A percentile compares a stretch with the other conserved stretches of the same genome.
These are phyloP conservation scores for Alosa alosa DNA, from an alignment of 2,113 vertebrate genomes.

Conservation along the genomic window DNA sequence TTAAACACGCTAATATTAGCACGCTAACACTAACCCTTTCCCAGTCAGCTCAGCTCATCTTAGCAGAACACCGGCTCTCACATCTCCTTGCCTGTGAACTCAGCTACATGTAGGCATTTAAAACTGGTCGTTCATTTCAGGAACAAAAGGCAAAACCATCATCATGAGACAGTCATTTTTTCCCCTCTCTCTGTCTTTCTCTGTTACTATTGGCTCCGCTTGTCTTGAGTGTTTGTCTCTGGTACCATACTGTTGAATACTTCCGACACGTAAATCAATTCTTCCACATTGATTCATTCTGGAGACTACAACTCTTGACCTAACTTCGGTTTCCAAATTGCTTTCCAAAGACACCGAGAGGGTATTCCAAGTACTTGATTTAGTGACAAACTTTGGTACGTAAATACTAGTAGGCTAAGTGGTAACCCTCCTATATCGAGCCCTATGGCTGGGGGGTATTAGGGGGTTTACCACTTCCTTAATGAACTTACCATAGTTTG, in stretches of 20 bases:
- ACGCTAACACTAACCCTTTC: not conserved
- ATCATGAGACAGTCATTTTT: conserved; percentile 33
- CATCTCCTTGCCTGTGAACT: conserved; percentile 54
- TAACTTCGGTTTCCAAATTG: not conserved
- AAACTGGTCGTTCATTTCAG: conserved; percentile 52
- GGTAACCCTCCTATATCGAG: no score
- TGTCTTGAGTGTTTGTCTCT: not conserved
- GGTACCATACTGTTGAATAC: not conserved
- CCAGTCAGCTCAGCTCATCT: conserved; percentile 61
- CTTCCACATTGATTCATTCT: not conserved
- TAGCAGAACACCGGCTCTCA: conserved; percentile 41
- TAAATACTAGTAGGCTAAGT: no score
- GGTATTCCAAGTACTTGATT: no score
- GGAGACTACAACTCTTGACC: not conserved
- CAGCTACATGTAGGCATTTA: conserved; percentile 47
- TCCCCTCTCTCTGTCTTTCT: not conserved
- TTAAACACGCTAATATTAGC: conserved; percentile 7
- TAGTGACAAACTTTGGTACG: no score
- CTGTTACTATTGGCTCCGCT: not conserved
- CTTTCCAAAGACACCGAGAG: not conserved
- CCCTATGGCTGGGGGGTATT: no score
- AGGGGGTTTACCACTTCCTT: no score
- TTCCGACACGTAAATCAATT: no score
- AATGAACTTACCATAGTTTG: no score
- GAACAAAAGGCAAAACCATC: conserved; percentile 33